Evolutionary conservation across 1,140 invertebrate species (phyloP), one percentile per base, ranked within the genome.

Genomic region (Carcinoscorpius rotundicauda): DNA sequence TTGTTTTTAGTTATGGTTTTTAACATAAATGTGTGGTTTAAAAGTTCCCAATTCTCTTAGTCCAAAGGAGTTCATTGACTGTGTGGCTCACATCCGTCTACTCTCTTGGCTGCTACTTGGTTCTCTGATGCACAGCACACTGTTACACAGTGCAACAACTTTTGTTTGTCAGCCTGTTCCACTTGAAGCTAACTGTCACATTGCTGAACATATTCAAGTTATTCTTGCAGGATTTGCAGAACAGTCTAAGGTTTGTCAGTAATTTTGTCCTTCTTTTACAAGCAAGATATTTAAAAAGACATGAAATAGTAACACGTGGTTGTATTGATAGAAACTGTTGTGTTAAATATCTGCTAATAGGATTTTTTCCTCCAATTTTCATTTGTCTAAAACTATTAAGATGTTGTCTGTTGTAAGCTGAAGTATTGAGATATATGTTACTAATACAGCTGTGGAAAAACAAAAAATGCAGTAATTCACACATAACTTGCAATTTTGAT

Each of bases 71-170:
- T 97, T 98, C 73, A 83, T 89, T 1, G 97, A 99, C 74, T 98
- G 93, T 73, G 91, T 98, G 53, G 85, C 86, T 48, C 95, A 98
- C 72, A 91, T 98, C 71, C 84, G 97, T 11, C 79, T 98, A 48
- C 79, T 99, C 11, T 97, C 93, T 0, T 99, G 97, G 97, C 77
- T 99, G 56, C 78, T 98, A 70, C 81, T 98, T 67, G 97, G 97
- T 9, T 90, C 95, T 29, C 82, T 99, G 48, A 92, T 87, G 5
- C 91, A 96, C 74, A 86, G 86, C 55, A 85, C 87, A n/a, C 79
- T 88, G 70, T 78, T 82, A 64, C 65, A 72, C 29, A 67, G 66
- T 61, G 61, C 64, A 51, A 61, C 67, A 1, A 60, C 52, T 51
- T 71, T 50, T 51, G 11, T 57, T 69, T 93, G 87, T 70, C 87